Evolutionary conservation across 2,113 vertebrate genomes (phyloP).

Genomic region (Centropristis striata): DNA sequence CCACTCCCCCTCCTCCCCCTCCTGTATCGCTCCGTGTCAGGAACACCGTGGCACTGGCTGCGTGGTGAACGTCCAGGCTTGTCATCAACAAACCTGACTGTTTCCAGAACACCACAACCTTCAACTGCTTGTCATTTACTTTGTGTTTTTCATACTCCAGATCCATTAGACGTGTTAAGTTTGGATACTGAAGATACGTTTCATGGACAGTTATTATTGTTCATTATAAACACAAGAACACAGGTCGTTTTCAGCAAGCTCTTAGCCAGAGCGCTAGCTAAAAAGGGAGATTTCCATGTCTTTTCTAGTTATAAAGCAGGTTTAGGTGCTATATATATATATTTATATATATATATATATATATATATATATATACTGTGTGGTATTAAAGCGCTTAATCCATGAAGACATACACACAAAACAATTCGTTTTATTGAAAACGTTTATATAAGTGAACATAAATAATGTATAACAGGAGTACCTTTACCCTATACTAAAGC

Average conservation of each 20-base stretch:
- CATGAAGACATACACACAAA: no score
- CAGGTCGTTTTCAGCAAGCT: neutral
- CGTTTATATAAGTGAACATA: no score
- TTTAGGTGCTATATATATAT: no score
- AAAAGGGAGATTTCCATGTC: no score
- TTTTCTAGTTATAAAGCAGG: no score
- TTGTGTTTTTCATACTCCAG: conserved; percentile 5
- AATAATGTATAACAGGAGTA: no score
- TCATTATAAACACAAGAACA: neutral
- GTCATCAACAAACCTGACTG: conserved; percentile 74
- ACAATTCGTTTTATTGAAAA: no score
- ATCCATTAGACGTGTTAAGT: conserved; percentile 20
- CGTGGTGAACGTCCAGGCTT: conserved; percentile 49
- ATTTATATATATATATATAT: no score
- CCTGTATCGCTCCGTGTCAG: conserved; percentile 71
- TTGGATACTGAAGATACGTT: neutral
- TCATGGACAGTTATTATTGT: neutral
- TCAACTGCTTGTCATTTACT: conserved; percentile 13
- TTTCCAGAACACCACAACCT: conserved; percentile 68
- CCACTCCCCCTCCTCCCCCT: neutral
- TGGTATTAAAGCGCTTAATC: no score
- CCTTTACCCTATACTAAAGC: no score
- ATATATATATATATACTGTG: no score
- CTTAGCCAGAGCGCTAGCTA: neutral
- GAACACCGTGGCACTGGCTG: conserved; percentile 63